Conservation (phyloP, 2,113 vertebrate genomes). For the Phalacrocorax aristotelis region DNA sequence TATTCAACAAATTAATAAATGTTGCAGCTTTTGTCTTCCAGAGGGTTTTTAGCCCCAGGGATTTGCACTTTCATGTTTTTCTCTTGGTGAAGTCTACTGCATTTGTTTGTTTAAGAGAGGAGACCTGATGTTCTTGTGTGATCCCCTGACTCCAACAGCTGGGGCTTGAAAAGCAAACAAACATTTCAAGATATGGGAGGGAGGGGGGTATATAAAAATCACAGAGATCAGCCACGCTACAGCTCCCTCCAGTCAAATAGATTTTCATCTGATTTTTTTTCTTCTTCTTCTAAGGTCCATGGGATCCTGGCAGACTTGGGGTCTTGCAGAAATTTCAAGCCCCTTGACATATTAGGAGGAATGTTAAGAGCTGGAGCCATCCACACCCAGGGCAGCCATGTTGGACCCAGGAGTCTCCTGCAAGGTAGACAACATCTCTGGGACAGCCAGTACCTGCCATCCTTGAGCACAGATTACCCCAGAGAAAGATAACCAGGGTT, state of each 20-base stretch:
- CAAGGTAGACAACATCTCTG: background rate
- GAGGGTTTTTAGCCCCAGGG: slow-evolving; percentile 31
- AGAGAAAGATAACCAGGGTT: background rate
- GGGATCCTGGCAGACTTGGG: background rate
- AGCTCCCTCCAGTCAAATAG: background rate
- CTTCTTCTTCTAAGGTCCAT: background rate
- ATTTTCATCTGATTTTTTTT: background rate
- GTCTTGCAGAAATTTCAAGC: background rate
- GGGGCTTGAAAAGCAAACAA: slow-evolving; percentile 27
- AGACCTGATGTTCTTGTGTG: slow-evolving; percentile 32
- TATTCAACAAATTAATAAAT: slow-evolving; percentile 64
- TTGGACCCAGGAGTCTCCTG: background rate
- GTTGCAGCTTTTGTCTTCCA: slow-evolving; percentile 53
- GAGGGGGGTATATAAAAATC: background rate
- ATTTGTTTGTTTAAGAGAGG: slow-evolving; percentile 28
- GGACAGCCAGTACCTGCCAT: background rate
- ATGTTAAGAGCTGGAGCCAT: background rate
- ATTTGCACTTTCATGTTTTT: slow-evolving; percentile 53
- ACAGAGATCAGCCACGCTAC: background rate
- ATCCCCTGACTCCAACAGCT: slow-evolving; percentile 43
- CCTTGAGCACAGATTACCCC: background rate
- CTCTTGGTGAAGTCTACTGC: slow-evolving; percentile 15
- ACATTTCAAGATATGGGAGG: background rate
- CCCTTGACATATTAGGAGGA: background rate
- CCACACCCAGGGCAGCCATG: background rate